Evolutionary conservation across 1,140 invertebrate genomes (phyloP), one percentile per base, ranked within the genome.

Genomic region (Mactra quadrangularis): DNA sequence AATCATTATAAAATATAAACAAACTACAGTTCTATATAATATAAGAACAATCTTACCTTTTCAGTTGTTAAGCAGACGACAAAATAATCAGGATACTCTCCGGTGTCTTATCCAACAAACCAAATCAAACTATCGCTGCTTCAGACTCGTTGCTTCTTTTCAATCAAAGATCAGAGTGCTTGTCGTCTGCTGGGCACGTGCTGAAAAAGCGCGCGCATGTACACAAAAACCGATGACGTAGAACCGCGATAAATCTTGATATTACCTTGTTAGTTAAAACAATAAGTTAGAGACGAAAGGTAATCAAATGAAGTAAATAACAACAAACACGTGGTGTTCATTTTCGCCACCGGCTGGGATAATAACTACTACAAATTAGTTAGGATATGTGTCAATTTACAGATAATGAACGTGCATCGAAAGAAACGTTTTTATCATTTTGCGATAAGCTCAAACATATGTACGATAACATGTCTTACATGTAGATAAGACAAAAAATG

Each of bases 231-330:
- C 47, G 64, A 68, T 68, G 64, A 68, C 64, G 64, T 68, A 13
- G 64, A 68, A 17, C 9, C 22, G 31, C 31, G 64, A 68, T 68
- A 50, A 68, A 33, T 47, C 31, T 47, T 38, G 41, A 68, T 68
- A 68, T 68, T 68, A 68, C 64, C 64, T 68, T 68, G 64, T 68
- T 68, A 68, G 64, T 52, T 68, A 41, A 68, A 68, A 68, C 64
- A 68, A 50, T 68, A 68, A 68, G 64, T 47, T 31, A 68, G 47
- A 68, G 25, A 52, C n/a, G 45, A 33, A 31, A 27, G 6, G 4
- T 50, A 68, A 35, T n/a, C n/a, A n/a, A 38, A 68, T 38, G 47
- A 45, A 68, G 64, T 41, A 29, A 68, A 66, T 68, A 68, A 68
- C 27, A 6, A 68, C 13, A 11, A 68, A 50, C 64, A 68, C n/a